Base-by-base conservation (phyloP, 35 echinoderm and acorn worm genomes). In the Stichopus chloronotus region DNA sequence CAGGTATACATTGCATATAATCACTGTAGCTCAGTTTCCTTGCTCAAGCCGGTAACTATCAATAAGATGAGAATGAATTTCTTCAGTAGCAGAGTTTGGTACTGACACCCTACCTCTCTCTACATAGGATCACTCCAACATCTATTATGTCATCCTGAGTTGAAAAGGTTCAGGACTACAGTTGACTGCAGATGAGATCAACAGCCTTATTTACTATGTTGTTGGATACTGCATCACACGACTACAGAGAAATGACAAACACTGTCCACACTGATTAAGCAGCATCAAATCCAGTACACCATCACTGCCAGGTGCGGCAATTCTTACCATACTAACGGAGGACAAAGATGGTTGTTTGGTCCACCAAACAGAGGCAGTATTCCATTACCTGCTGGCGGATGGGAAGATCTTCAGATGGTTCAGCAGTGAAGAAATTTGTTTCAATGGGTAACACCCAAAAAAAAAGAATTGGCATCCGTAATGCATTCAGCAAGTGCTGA, bases 1-100 rank as follows among this genome's bases (percentile, higher is more conserved):
- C 52, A 92, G n/a, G 57, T 92, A 54, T 57, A 80, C 81, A 52
- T 59, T 84, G 23, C 43, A 63, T 2, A 92, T 76, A 4, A 92
- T 92, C 17, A 84, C 78, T 5, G 57, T 84, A 9, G 25, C 78
- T 20, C 91, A 92, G 53, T 92, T 57, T 58, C 0, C 21, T 59
- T 58, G 7, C 63, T 7, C 17, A 53, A 30, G 53, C 91, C 30
- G 79, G 80, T 7, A 92, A 56, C 80, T 92, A 92, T 59, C 59
- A 85, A 61, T 20, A 69, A 5, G 79, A 86, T 53, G 79, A 92
- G 52, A 58, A 69, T 17, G 58, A 84, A 11, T 86, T 84, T 24
- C 43, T 92, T 5, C 0, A 43, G 30, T 43, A 43, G 91, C 79
- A 9, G 91, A 91, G 4, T 74, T 74, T n/a, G 4, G 4, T 74